Conservation (phyloP, 2,888 invertebrate genomes). For the Drosophila hawaiiensis region DNA sequence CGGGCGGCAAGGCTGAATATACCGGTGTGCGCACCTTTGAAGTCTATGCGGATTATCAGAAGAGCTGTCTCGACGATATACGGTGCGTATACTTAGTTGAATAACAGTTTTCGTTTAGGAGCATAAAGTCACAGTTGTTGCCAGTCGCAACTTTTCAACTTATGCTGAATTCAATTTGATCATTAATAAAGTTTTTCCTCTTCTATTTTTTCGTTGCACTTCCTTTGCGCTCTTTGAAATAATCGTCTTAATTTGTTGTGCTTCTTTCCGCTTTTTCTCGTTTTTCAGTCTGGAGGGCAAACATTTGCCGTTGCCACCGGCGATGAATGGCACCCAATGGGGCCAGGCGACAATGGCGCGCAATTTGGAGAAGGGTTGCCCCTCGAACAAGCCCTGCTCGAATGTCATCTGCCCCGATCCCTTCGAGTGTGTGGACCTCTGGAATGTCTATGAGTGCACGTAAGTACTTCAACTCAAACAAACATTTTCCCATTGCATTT, state of each 20-base stretch:
- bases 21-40: conserved; percentile 97
- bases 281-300: conserved; percentile 93
- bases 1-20: conserved; percentile 97
- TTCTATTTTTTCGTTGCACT: not conserved
- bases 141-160: not conserved
- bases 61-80: conserved; percentile 91
- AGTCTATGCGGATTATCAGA: conserved; percentile 97
- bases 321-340: conserved; percentile 98
- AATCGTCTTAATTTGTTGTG: not conserved
- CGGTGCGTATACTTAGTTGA: conserved; percentile 72
- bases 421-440: conserved; percentile 97
- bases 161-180: not conserved
- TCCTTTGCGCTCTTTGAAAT: not conserved
- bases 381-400: conserved; percentile 97
- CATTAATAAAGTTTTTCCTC: not conserved
- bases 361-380: conserved; percentile 96
- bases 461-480: conserved; percentile 86
- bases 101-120: not conserved
- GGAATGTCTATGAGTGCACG: conserved; percentile 99
- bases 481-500: conserved; percentile 46
- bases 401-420: conserved; percentile 97
- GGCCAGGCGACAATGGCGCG: conserved; percentile 97
- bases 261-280: not conserved
- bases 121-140: not conserved
- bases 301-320: conserved; percentile 96